Conservation (phyloP, 2,113 vertebrate species). For the Cheirogaleus medius region DNA sequence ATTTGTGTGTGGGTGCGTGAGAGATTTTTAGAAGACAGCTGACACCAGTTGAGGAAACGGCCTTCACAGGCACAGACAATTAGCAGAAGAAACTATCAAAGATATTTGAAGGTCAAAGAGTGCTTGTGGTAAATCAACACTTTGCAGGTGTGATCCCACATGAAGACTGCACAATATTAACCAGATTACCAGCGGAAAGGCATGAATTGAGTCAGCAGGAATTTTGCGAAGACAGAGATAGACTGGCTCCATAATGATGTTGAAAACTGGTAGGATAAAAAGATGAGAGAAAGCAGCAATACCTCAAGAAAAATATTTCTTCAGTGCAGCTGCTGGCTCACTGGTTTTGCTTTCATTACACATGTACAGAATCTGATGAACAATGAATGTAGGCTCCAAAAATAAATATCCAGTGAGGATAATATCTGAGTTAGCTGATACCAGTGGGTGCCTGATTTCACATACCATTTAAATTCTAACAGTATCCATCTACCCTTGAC, state of each 20-base stretch:
- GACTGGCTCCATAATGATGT: background rate
- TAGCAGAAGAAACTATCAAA: slow-evolving; percentile 2
- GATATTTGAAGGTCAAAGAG: background rate
- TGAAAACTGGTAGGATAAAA: background rate
- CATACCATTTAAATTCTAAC: background rate
- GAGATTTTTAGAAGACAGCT: background rate
- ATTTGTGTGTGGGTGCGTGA: background rate
- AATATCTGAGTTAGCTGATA: background rate
- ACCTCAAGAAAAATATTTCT: background rate
- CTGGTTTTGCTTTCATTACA: background rate
- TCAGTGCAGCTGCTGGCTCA: background rate
- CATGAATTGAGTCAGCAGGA: background rate
- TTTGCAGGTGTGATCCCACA: background rate
- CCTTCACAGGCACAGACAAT: background rate
- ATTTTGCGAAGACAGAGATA: background rate
- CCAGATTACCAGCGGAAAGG: background rate
- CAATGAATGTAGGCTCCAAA: background rate
- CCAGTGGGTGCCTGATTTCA: background rate
- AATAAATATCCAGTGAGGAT: background rate
- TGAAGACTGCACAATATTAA: background rate
- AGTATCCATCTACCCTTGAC: background rate
- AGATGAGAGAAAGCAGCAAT: background rate
- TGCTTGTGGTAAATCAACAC: background rate
- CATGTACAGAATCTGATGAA: background rate
- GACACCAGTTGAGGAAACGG: background rate